phyloP scores from a whole-genome alignment of 1,140 invertebrate species.

The Liolophura sinensis region DNA sequence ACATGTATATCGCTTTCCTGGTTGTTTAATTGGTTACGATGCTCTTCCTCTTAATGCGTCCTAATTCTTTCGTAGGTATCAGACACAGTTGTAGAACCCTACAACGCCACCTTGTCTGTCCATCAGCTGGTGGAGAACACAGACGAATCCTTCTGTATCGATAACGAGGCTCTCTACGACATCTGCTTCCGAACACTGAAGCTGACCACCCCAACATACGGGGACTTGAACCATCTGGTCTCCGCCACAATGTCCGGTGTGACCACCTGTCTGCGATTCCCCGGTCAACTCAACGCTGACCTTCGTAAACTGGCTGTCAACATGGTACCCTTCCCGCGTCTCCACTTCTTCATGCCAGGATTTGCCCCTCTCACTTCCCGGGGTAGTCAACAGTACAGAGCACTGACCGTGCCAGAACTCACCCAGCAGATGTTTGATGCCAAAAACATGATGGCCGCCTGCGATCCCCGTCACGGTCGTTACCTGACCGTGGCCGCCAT shows the following conservation, averaged over 20 bases:
- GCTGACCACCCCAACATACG: conserved; percentile 69
- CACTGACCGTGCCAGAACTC: conserved; percentile 64
- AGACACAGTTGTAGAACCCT: conserved; percentile 65
- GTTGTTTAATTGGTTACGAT: not conserved
- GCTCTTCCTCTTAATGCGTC: not conserved
- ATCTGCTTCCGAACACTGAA: conserved; percentile 80
- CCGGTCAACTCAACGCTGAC: conserved; percentile 84
- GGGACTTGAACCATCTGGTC: conserved; percentile 64
- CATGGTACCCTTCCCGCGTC: conserved; percentile 71
- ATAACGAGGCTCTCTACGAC: conserved; percentile 83
- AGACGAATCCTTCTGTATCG: conserved; percentile 66
- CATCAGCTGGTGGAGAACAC: conserved; percentile 79
- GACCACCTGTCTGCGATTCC: conserved; percentile 79
- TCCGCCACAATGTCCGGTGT: conserved; percentile 72
- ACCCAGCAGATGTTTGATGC: conserved; percentile 73
- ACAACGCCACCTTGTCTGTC: conserved; percentile 69
- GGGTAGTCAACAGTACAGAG: conserved; percentile 62
- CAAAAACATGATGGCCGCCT: conserved; percentile 77
- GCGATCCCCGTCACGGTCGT: conserved; percentile 70
- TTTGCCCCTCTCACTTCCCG: conserved; percentile 71
- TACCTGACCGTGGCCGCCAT: conserved; percentile 81
- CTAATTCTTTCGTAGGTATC: conserved; percentile 36
- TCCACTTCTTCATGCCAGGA: conserved; percentile 84
- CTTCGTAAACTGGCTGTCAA: conserved; percentile 84
- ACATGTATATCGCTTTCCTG: not conserved